These are phyloP conservation scores for Nomada ruficornis DNA, from an alignment of 2,888 invertebrate species.

Conservation along the genomic window DNA sequence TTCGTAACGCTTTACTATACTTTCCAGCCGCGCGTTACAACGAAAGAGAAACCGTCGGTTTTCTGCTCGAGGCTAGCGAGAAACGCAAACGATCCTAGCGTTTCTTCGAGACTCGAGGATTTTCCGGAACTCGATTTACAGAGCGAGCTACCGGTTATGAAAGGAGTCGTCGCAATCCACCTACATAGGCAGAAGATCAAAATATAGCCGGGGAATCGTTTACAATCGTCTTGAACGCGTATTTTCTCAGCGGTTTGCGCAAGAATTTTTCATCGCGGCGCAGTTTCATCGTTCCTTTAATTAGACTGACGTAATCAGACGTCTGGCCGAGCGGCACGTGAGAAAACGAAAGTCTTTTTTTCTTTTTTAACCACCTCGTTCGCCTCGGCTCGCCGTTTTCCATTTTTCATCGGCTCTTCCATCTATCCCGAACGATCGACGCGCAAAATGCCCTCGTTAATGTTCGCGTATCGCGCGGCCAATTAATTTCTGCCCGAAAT, in stretches of 20 bases:
- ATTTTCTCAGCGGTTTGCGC: conserved; percentile 59
- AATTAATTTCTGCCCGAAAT: conserved; percentile 53
- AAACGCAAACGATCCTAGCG: too few species aligned
- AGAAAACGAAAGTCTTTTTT: conserved; percentile 70
- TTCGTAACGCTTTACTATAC: conserved; percentile 6
- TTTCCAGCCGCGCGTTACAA: conserved; percentile 8
- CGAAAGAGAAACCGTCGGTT: conserved; percentile 15
- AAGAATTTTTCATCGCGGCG: conserved; percentile 61
- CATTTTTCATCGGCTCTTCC: conserved; percentile 30
- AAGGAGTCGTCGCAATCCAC: conserved; percentile 13
- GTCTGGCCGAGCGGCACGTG: conserved; percentile 54
- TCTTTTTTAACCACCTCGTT: conserved; percentile 36
- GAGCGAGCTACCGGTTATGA: conserved; percentile 16
- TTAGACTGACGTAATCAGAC: conserved; percentile 61
- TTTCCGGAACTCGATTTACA: not conserved
- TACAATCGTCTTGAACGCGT: conserved; percentile 46
- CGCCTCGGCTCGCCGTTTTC: conserved; percentile 38
- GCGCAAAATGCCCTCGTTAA: conserved; percentile 25
- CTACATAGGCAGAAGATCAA: conserved; percentile 31
- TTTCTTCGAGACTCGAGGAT: not conserved
- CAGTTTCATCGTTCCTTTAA: conserved; percentile 58
- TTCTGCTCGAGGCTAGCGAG: not conserved
- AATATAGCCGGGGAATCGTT: conserved; percentile 33
- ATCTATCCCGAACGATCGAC: conserved; percentile 11
- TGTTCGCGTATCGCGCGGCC: conserved; percentile 19